These are phyloP conservation scores for Echeneis naucrates DNA, from an alignment of 2,797 vertebrate genomes.

Conservation along the genomic window DNA sequence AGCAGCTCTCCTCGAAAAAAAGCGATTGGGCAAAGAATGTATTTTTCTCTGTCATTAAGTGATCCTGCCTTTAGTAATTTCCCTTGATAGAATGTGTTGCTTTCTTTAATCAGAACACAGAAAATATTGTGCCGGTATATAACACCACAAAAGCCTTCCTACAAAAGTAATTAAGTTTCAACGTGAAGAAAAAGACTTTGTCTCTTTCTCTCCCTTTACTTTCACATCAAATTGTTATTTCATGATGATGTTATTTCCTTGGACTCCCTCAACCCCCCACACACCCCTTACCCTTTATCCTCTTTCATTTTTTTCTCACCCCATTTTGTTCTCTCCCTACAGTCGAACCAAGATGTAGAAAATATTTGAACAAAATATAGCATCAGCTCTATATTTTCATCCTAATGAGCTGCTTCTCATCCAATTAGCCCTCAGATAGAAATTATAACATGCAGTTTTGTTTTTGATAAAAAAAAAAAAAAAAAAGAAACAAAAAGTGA, in stretches of 20 bases:
- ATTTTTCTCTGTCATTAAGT: slow-evolving; percentile 31
- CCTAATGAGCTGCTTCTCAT: slow-evolving; percentile 34
- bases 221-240: slow-evolving; percentile 21
- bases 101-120: slow-evolving; percentile 58
- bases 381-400: slow-evolving; percentile 43
- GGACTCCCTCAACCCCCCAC: neutral
- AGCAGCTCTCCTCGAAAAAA: slow-evolving; percentile 29
- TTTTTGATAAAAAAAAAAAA: slow-evolving; percentile 21
- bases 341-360: neutral
- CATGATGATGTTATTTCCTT: no score
- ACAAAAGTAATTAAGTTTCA: slow-evolving; percentile 67
- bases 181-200: slow-evolving; percentile 41
- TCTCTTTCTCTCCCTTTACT: slow-evolving; percentile 22
- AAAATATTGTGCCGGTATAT: slow-evolving; percentile 44
- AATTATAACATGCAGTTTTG: slow-evolving; percentile 41
- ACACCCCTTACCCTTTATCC: neutral
- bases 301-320: neutral
- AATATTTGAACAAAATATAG: slow-evolving; percentile 20
- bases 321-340: neutral
- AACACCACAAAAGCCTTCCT: slow-evolving; percentile 40
- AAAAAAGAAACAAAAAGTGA: neutral
- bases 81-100: slow-evolving; percentile 48
- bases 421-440: slow-evolving; percentile 48
- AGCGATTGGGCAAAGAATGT: slow-evolving; percentile 25
- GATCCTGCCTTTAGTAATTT: slow-evolving; percentile 53